Evolutionary conservation across 2,113 vertebrate genomes (phyloP), one percentile per base, ranked within the genome.

Genomic region (Hippocampus mohnikei): DNA sequence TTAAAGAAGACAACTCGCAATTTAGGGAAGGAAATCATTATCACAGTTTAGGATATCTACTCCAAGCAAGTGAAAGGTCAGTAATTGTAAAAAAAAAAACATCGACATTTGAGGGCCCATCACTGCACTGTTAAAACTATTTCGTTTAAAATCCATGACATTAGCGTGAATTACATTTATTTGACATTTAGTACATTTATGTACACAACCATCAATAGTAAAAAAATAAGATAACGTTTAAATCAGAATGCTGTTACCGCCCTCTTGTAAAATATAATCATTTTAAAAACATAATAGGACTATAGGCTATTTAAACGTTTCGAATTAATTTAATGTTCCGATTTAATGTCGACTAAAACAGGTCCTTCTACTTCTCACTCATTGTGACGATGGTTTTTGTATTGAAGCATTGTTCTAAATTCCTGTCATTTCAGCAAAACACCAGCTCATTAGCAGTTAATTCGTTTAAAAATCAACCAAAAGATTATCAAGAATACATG

Each of bases 361-460:
- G 8, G 18, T 21, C 11, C 40, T 23, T 16, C 11, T n/a, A 5
- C 6, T 12, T 11, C 9, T 21, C 40, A 64, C 27, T 5, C 63
- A 0, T 27, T 8, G 40, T 44, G 18, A 37, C 41, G 58, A 72
- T 72, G 13, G 21, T 42, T 73, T 74, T 63, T 59, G 11, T 66
- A 63, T 67, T 78, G 42, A 67, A 82, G 84, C 81, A 83, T 88
- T 85, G 83, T 12, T 37, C 2, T 58, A 44, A 70, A 70, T 61
- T n/a, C 25, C 25, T 23, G 3, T 87, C 76, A 87, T 83, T 81
- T 33, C n/a, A 25, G 1, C 11, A 33, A 69, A 83, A 79, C 56
- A 84, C 73, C 74, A 67, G 56, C 18, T 82, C 60, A 77, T 0
- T 69, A 62, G 40, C 44, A 61, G 33, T n/a, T 84, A 86, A 87